Evolutionary conservation across 2,888 invertebrate species (phyloP).

Genomic region (Microdon myrmicae): DNA sequence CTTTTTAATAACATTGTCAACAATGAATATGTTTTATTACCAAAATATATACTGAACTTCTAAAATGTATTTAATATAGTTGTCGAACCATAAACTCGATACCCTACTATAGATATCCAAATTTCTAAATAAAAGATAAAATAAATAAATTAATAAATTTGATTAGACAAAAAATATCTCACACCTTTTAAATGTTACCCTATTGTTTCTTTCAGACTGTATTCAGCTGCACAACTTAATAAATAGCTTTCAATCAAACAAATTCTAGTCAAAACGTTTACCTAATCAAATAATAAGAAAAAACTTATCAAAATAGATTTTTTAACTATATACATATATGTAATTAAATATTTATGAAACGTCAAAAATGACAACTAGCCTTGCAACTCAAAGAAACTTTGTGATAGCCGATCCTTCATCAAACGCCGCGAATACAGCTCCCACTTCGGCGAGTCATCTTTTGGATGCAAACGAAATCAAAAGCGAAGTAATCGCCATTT

Average conservation of each 20-base stretch:
- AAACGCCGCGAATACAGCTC: slow-evolving; percentile 25
- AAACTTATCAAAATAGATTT: not conserved
- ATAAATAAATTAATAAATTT: not conserved
- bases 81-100: no score
- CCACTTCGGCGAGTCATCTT: slow-evolving; percentile 23
- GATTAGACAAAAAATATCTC: not conserved
- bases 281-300: not conserved
- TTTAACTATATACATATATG: slow-evolving; percentile 13
- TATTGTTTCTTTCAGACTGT: slow-evolving; percentile 33
- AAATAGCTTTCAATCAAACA: slow-evolving; percentile 28
- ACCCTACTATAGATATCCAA: no score
- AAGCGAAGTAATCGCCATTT: slow-evolving; percentile 56
- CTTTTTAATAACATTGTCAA: no score
- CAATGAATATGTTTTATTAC: no score
- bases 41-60: no score
- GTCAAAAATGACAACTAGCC: slow-evolving; percentile 63
- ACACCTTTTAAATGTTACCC: not conserved
- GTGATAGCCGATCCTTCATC: slow-evolving; percentile 59
- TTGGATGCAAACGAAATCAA: slow-evolving; percentile 53
- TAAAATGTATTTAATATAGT: no score
- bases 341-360: slow-evolving; percentile 7
- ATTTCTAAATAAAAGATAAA: no score
- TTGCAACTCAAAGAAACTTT: slow-evolving; percentile 65
- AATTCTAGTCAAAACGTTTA: slow-evolving; percentile 18
- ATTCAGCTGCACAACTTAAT: slow-evolving; percentile 24